Conservation (phyloP, 2,797 vertebrate genomes). For the Myotis findleyi region DNA sequence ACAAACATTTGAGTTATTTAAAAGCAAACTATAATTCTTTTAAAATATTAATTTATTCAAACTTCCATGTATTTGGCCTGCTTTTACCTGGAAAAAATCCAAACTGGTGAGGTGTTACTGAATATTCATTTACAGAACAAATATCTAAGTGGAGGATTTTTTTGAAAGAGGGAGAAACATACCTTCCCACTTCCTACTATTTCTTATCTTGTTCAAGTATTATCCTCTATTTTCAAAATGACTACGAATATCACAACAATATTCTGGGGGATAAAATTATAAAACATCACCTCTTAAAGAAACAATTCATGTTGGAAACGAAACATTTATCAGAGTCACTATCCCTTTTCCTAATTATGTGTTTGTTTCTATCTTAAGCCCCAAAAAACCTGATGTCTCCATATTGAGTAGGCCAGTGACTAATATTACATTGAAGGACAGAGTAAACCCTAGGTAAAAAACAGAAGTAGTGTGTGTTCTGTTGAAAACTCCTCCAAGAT, state of each 20-base stretch:
- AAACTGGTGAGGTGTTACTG: constrained; percentile 53
- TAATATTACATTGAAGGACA: neutral
- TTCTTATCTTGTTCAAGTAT: neutral
- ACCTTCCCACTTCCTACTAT: neutral
- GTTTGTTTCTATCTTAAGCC: neutral
- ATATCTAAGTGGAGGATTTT: constrained; percentile 44
- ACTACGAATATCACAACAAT: neutral
- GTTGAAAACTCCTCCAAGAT: neutral
- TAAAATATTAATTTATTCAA: constrained; percentile 67
- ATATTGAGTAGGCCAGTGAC: neutral
- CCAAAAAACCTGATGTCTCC: neutral
- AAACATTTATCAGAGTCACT: neutral
- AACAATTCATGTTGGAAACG: neutral
- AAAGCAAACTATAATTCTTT: constrained; percentile 58
- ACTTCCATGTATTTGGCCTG: constrained; percentile 52
- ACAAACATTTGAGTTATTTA: constrained; percentile 60
- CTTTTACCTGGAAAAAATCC: constrained; percentile 63
- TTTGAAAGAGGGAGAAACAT: constrained; percentile 18
- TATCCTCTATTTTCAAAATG: constrained; percentile 20
- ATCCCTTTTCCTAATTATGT: neutral
- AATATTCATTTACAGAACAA: constrained; percentile 64
- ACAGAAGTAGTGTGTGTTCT: neutral
- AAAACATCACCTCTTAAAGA: neutral
- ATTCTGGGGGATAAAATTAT: neutral
- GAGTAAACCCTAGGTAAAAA: neutral